phyloP scores from a whole-genome alignment of 2,888 invertebrate genomes.

The Blera fallax region DNA sequence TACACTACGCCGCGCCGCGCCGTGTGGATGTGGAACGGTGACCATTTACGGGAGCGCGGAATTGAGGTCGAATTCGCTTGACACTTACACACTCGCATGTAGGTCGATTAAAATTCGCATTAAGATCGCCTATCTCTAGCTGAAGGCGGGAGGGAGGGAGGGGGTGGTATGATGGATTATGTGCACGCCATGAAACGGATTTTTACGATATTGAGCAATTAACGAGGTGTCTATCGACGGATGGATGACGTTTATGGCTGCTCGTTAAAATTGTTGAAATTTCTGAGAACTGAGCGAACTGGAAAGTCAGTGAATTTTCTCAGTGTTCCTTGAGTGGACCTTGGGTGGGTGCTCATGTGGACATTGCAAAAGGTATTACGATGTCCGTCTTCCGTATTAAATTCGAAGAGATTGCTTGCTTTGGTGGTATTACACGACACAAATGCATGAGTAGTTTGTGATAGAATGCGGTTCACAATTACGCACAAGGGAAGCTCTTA shows the following conservation, averaged over 20 bases:
- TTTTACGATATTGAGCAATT: slow-evolving; percentile 2
- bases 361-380: background rate
- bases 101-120: background rate
- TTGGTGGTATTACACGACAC: too few relatives aligned
- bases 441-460: too few relatives aligned
- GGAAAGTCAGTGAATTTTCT: background rate
- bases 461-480: too few relatives aligned
- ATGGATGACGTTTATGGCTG: background rate
- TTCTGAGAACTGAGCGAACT: background rate
- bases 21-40: slow-evolving; percentile 26
- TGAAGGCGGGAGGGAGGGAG: too few relatives aligned
- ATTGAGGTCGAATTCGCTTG: slow-evolving; percentile 36
- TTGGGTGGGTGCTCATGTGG: background rate
- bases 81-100: background rate
- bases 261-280: slow-evolving; percentile 12
- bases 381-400: too few relatives aligned
- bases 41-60: slow-evolving; percentile 37
- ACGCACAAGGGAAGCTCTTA: too few relatives aligned
- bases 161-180: background rate
- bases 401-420: too few relatives aligned
- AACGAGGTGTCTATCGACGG: slow-evolving; percentile 10
- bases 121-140: background rate
- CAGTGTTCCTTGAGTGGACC: background rate
- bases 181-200: background rate
- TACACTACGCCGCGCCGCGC: background rate